A percentile compares a stretch with the other conserved stretches of the same genome.
Evolutionary conservation across 2,797 vertebrate species (phyloP).

Genomic region (Coranthus polyacanthus): DNA sequence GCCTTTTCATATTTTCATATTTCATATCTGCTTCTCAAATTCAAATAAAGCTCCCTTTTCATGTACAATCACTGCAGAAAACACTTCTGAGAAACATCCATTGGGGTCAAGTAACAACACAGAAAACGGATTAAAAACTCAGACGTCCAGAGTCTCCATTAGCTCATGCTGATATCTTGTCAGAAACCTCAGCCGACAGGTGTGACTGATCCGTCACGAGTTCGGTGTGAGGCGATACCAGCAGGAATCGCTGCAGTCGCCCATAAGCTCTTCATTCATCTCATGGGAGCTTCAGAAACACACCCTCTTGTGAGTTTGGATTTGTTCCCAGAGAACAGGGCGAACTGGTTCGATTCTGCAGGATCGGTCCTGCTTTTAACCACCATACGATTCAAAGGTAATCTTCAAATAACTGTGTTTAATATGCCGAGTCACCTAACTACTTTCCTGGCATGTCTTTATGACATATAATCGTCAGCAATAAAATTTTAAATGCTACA

Average conservation of each 20-base stretch:
- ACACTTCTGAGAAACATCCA: neutral
- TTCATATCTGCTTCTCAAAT: no score
- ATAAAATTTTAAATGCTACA: no score
- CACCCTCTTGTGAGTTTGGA: constrained; percentile 42
- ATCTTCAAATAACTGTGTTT: constrained; percentile 5
- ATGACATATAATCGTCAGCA: neutral
- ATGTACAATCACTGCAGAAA: neutral
- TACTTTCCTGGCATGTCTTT: neutral
- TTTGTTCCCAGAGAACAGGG: constrained; percentile 47
- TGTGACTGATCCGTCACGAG: constrained; percentile 12
- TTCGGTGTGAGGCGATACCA: neutral
- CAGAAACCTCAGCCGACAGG: constrained; percentile 34
- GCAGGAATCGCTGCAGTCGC: neutral
- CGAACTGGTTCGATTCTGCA: constrained; percentile 42
- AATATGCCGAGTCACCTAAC: neutral
- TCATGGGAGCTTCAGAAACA: constrained; percentile 27
- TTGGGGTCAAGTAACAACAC: no score
- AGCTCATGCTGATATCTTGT: neutral
- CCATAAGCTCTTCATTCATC: neutral
- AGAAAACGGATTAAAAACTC: no score
- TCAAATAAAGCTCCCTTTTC: no score
- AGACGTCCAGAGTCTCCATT: constrained; percentile 1
- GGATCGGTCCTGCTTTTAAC: constrained; percentile 38
- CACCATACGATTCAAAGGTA: constrained; percentile 16
- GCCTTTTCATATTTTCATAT: no score